These are phyloP conservation scores for Acleris cristana DNA, from an alignment of 2,888 invertebrate species.

Conservation along the genomic window DNA sequence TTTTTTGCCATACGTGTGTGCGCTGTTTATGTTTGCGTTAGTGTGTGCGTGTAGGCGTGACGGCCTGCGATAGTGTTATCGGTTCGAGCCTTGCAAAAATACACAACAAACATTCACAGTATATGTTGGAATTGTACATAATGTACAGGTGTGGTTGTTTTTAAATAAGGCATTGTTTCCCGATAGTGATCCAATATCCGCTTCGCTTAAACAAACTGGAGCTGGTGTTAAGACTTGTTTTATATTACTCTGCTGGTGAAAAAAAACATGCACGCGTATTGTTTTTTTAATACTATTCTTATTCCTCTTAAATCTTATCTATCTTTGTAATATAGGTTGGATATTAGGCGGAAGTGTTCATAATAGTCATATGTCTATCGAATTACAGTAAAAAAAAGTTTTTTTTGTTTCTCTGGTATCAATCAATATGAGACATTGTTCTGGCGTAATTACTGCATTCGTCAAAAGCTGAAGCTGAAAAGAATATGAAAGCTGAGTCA, in stretches of 20 bases:
- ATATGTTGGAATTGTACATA: conserved; percentile 50
- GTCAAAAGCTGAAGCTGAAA: no score
- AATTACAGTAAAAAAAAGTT: no score
- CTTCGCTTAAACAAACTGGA: conserved; percentile 7
- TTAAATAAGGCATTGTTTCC: conserved; percentile 34
- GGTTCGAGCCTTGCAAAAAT: conserved; percentile 78
- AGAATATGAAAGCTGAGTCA: background rate
- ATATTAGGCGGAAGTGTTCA: no score
- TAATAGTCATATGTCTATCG: no score
- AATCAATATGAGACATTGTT: background rate
- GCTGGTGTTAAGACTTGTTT: background rate
- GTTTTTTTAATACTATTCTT: no score
- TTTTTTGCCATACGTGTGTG: conserved; percentile 52
- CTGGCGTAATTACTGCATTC: conserved; percentile 7
- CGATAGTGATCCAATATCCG: conserved; percentile 28
- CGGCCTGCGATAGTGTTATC: conserved; percentile 75
- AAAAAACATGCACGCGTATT: background rate
- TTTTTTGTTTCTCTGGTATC: background rate
- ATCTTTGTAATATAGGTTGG: background rate
- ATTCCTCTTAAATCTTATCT: background rate
- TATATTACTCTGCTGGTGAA: background rate
- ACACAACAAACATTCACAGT: conserved; percentile 74
- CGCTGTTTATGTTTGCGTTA: conserved; percentile 42
- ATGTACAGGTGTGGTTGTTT: conserved; percentile 46
- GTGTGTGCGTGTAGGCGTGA: conserved; percentile 73